A percentile compares a stretch with the other conserved stretches of the same genome.
Conservation (phyloP, 2,888 invertebrate species). For the Yponomeuta sedellus region DNA sequence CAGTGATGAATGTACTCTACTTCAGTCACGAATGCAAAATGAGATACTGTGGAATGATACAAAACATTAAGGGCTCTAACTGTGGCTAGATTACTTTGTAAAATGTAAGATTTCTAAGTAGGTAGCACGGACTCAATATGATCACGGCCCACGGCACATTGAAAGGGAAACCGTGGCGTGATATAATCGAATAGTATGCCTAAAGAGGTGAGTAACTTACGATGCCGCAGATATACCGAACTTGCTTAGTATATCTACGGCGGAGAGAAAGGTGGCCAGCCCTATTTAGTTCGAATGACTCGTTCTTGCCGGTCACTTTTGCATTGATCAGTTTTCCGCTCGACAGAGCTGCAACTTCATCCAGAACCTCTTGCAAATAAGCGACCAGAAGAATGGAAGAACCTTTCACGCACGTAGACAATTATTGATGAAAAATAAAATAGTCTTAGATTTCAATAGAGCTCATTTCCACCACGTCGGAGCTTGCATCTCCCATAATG, state of each 20-base stretch:
- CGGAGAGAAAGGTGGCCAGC: background rate
- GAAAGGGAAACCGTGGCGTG: background rate
- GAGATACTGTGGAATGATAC: background rate
- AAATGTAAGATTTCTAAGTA: background rate
- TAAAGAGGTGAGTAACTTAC: background rate
- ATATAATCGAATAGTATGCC: background rate
- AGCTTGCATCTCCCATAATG: too few relatives aligned
- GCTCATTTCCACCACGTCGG: too few relatives aligned
- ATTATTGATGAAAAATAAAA: too few relatives aligned
- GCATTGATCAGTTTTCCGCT: background rate
- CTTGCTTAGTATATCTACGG: background rate
- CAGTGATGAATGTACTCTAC: background rate
- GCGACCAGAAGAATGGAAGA: too few relatives aligned
- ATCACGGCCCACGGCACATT: too few relatives aligned
- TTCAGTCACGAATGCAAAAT: background rate
- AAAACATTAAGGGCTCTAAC: background rate
- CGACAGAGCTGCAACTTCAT: background rate
- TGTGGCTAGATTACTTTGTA: background rate
- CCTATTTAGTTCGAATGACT: background rate
- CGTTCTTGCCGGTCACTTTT: background rate
- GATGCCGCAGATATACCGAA: too few relatives aligned
- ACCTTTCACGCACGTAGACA: too few relatives aligned
- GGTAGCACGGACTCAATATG: background rate
- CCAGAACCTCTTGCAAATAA: background rate
- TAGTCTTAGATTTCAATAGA: too few relatives aligned